These are phyloP conservation scores for Malurus cyaneus DNA, from an alignment of 2,113 vertebrate species.

Conservation along the genomic window DNA sequence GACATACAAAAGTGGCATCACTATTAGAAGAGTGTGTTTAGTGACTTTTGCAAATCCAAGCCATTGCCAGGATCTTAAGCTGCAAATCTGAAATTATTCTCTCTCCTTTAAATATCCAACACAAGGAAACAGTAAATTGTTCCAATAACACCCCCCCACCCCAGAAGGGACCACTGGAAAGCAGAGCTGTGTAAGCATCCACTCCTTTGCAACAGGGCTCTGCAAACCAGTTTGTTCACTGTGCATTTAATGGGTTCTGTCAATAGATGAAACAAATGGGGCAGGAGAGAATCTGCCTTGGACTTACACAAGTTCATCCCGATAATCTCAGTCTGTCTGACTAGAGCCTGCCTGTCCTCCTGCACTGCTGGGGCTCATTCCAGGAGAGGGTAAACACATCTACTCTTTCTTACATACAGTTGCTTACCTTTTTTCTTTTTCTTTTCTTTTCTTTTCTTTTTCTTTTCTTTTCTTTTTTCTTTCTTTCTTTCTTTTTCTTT, in stretches of 20 bases:
- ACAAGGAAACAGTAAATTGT: background rate
- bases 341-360: background rate
- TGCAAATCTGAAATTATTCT: background rate
- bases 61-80: rapidly evolving
- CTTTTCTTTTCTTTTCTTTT: too few species aligned
- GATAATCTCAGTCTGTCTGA: background rate
- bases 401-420: background rate
- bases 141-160: rapidly evolving
- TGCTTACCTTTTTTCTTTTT: too few species aligned
- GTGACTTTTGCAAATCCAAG: background rate
- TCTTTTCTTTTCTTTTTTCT: rapidly evolving
- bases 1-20: rapidly evolving
- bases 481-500: rapidly evolving
- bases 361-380: background rate
- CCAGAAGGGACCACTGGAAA: background rate
- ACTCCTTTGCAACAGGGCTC: background rate
- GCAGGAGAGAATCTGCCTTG: background rate
- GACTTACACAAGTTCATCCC: background rate
- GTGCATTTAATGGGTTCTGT: background rate
- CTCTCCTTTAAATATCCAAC: background rate
- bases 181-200: background rate
- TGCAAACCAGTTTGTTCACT: background rate
- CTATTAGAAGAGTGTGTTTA: background rate
- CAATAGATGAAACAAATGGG: background rate
- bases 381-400: background rate